A percentile compares a stretch with the other conserved stretches of the same genome.
These are phyloP conservation scores for Aricia artaxerxes DNA, from an alignment of 2,888 invertebrate species.

Conservation along the genomic window DNA sequence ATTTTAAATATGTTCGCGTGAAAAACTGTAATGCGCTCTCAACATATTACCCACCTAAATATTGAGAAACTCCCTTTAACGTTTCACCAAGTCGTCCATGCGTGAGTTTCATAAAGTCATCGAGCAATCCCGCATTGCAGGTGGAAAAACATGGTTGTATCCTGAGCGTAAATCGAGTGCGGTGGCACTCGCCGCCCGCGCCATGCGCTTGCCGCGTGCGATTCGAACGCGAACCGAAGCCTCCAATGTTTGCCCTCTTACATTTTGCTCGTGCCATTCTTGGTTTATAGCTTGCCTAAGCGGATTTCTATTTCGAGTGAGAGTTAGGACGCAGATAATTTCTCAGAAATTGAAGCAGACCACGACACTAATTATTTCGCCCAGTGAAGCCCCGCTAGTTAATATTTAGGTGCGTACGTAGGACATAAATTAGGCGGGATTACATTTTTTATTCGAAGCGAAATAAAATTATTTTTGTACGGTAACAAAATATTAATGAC, in stretches of 20 bases:
- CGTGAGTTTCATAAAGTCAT: constrained; percentile 22
- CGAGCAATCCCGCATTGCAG: constrained; percentile 22
- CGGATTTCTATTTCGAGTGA: not conserved
- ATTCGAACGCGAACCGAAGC: not conserved
- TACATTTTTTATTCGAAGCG: constrained; percentile 15
- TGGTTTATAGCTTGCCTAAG: not conserved
- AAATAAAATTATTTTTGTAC: not conserved
- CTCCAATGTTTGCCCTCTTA: not conserved
- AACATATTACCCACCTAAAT: not conserved
- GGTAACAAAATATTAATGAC: constrained; percentile 26
- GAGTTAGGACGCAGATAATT: not conserved
- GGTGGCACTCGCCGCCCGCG: not conserved
- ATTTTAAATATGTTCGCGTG: not conserved
- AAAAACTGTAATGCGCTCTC: not conserved
- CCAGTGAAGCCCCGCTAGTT: not conserved
- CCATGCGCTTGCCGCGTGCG: not conserved
- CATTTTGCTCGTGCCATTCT: constrained; percentile 2
- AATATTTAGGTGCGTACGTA: constrained; percentile 2
- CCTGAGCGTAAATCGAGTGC: constrained; percentile 27
- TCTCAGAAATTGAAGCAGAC: not conserved
- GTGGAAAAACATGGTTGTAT: constrained; percentile 25
- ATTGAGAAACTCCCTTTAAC: not conserved
- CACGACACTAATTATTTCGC: not conserved
- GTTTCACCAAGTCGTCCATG: not conserved
- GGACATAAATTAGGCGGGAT: constrained; percentile 2